Percentiles rank a stretch among this genome's conserved stretches.
These are phyloP conservation scores for Meloidogyne hapla DNA, from an alignment of 1,140 invertebrate genomes.

Conservation along the genomic window DNA sequence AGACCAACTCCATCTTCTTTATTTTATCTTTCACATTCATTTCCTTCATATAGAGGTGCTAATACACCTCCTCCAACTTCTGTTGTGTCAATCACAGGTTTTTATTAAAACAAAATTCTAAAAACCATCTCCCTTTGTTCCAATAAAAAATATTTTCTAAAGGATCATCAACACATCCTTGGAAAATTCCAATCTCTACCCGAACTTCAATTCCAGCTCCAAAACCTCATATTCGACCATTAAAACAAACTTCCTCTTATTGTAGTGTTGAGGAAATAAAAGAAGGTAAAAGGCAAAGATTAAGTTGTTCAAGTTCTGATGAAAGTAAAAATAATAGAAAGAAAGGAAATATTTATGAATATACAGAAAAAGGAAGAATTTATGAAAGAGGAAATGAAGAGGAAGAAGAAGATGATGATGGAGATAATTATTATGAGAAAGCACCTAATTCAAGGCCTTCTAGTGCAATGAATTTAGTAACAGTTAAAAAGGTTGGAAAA, in stretches of 20 bases:
- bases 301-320: background rate
- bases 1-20: background rate
- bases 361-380: background rate
- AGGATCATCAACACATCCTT: background rate
- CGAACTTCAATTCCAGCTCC: background rate
- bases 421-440: background rate
- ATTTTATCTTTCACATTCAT: constrained; percentile 1
- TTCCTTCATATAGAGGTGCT: background rate
- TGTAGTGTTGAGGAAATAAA: constrained; percentile 25
- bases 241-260: background rate
- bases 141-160: too few species aligned
- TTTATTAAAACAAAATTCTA: too few species aligned
- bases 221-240: background rate
- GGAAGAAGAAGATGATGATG: background rate
- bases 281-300: constrained; percentile 13
- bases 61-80: background rate
- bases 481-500: background rate
- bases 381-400: background rate
- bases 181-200: background rate
- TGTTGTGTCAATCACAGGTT: too few species aligned
- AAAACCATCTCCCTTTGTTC: too few species aligned
- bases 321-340: background rate
- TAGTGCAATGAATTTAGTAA: background rate
- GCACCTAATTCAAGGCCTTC: background rate
- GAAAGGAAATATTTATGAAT: background rate